Conservation (phyloP, 1,140 invertebrate genomes). For the Hormaphis cornu region DNA sequence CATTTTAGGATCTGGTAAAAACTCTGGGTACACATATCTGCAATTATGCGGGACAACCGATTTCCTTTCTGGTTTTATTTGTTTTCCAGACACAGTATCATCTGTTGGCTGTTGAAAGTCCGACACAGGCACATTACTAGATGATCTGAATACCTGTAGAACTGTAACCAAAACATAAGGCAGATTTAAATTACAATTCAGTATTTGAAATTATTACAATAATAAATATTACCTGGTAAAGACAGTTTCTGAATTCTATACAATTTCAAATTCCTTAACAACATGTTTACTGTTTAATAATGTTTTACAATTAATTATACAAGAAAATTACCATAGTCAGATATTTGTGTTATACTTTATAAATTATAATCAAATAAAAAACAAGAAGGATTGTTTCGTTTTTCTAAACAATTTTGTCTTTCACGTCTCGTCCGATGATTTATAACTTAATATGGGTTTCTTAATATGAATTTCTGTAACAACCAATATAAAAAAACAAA, state of each 20-base stretch:
- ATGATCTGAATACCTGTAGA: background rate
- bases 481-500: too few relatives aligned
- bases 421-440: too few relatives aligned
- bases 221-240: background rate
- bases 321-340: too few relatives aligned
- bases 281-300: too few relatives aligned
- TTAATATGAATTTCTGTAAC: too few relatives aligned
- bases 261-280: background rate
- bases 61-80: slow-evolving; percentile 23
- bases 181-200: background rate
- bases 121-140: background rate
- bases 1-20: slow-evolving; percentile 77
- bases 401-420: too few relatives aligned
- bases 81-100: background rate
- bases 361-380: too few relatives aligned
- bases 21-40: slow-evolving; percentile 83
- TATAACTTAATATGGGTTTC: too few relatives aligned
- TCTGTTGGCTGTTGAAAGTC: background rate
- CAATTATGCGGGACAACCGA: slow-evolving; percentile 33
- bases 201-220: background rate
- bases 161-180: too few relatives aligned
- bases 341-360: too few relatives aligned
- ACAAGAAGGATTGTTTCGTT: too few relatives aligned
- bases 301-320: too few relatives aligned
- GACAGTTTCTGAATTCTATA: background rate